These are phyloP conservation scores for Oplegnathus fasciatus DNA, from an alignment of 2,113 vertebrate genomes.

Conservation along the genomic window DNA sequence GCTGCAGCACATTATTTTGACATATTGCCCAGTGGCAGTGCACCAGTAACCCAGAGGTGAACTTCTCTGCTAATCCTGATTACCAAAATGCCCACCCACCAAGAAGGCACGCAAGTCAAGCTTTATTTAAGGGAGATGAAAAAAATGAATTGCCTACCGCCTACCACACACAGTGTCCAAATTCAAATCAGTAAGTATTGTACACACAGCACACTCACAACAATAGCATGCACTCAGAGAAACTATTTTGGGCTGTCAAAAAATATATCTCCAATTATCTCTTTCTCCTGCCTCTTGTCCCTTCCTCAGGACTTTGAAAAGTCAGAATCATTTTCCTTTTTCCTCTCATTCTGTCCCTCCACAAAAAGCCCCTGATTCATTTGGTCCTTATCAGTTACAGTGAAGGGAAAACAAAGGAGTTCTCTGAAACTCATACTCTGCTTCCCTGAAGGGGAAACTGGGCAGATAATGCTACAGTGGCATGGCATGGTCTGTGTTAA, in stretches of 20 bases:
- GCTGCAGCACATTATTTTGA: conserved; percentile 51
- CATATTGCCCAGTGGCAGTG: conserved; percentile 55
- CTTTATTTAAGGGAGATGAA: conserved; percentile 20
- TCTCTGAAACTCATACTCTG: conserved; percentile 60
- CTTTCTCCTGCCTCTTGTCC: conserved; percentile 34
- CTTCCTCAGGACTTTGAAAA: conserved; percentile 61
- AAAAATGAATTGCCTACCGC: neutral
- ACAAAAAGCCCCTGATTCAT: conserved; percentile 69
- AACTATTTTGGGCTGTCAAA: conserved; percentile 52
- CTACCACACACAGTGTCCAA: neutral
- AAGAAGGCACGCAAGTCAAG: conserved; percentile 33
- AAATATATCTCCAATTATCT: conserved; percentile 56
- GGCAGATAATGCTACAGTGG: conserved; percentile 53
- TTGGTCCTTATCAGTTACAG: conserved; percentile 69
- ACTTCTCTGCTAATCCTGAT: conserved; percentile 74
- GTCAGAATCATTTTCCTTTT: conserved; percentile 63
- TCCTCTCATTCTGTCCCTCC: conserved; percentile 64
- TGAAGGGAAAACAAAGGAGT: conserved; percentile 75
- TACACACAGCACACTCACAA: conserved; percentile 12
- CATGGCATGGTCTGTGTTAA: conserved; percentile 2
- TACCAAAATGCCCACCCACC: conserved; percentile 34
- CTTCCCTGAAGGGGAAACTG: conserved; percentile 64
- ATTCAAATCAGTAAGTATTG: conserved; percentile 31
- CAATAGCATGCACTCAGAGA: conserved; percentile 9
- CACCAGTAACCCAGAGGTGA: conserved; percentile 77